phyloP scores from a whole-genome alignment of 1,140 invertebrate species.

The Drosophila funebris region DNA sequence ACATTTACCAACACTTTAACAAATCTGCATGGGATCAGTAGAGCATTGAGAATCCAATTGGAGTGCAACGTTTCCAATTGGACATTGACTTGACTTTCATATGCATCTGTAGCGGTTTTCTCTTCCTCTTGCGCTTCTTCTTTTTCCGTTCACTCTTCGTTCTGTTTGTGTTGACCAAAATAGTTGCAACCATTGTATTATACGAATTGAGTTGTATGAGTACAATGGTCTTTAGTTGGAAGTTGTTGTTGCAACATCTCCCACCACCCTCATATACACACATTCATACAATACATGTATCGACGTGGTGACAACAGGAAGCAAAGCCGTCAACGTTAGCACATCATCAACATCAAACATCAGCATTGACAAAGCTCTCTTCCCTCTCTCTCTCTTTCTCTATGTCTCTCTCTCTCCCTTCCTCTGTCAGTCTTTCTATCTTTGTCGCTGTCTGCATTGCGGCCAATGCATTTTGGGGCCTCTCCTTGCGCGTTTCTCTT shows the following conservation, averaged over 20 bases:
- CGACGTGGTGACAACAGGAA: constrained; percentile 38
- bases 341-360: constrained; percentile 33
- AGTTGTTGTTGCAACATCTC: neutral
- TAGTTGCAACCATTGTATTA: constrained; percentile 37
- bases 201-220: neutral
- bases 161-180: constrained; percentile 37
- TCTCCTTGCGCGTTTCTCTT: neutral
- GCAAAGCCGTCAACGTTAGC: constrained; percentile 26
- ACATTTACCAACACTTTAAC: neutral
- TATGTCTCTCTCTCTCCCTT: neutral
- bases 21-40: constrained; percentile 6
- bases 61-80: neutral
- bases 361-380: constrained; percentile 33
- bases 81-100: constrained; percentile 1
- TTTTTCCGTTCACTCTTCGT: neutral
- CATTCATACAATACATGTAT: neutral
- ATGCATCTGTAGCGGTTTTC: neutral
- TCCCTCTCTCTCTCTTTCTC: neutral
- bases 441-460: neutral
- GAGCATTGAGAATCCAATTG: constrained; percentile 7
- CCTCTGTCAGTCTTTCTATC: neutral
- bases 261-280: constrained; percentile 4
- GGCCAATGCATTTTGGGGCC: constrained; percentile 18
- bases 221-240: constrained; percentile 24
- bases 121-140: neutral